Evolutionary conservation across 2,113 vertebrate genomes (phyloP).

Genomic region (Noctilio leporinus): DNA sequence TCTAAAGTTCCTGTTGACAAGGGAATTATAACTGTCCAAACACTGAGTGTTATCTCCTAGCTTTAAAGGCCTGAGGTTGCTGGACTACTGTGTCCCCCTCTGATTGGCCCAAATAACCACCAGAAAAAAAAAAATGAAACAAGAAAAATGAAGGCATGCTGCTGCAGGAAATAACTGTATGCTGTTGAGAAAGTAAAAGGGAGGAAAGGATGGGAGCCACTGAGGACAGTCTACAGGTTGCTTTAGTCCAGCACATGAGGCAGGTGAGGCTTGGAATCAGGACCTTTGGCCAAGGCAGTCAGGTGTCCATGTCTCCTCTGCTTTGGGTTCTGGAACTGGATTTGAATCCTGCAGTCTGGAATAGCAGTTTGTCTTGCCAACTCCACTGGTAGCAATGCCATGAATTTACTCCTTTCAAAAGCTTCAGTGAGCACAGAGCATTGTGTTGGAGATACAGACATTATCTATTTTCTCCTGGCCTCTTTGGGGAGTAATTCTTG

Average conservation of each 20-base stretch:
- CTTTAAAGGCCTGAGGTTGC: neutral
- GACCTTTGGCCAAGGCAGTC: neutral
- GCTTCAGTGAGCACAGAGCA: neutral
- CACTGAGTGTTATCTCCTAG: neutral
- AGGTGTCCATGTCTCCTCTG: neutral
- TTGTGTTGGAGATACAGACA: neutral
- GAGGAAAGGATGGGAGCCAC: neutral
- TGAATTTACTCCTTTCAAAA: neutral
- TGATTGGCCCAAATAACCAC: neutral
- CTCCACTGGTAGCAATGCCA: neutral
- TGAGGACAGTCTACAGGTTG: neutral
- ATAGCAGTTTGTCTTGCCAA: neutral
- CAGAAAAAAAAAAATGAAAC: neutral
- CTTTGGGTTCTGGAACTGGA: neutral
- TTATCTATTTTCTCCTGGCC: neutral
- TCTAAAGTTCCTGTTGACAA: neutral
- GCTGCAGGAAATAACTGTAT: neutral
- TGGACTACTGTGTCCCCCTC: neutral
- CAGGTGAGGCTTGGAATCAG: neutral
- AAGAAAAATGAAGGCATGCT: neutral
- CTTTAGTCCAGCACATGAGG: neutral
- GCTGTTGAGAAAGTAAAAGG: neutral
- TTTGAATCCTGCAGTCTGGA: neutral
- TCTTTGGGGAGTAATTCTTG: neutral
- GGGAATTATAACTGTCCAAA: neutral